Base-by-base conservation (phyloP, 2,797 vertebrate genomes). In the Mycteria americana region DNA sequence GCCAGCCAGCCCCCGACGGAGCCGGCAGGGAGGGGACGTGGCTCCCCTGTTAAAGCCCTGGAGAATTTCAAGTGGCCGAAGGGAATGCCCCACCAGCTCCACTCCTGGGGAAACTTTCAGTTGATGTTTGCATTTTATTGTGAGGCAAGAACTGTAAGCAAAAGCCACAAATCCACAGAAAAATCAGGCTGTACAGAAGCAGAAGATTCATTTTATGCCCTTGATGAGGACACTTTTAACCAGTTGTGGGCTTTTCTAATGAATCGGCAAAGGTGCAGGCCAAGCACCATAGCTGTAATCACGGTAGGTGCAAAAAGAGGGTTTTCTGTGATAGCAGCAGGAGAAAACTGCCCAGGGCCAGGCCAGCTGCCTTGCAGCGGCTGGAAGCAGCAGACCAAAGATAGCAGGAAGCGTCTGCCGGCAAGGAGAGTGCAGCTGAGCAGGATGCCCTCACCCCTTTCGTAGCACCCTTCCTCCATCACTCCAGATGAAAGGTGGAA, bases 11-110 rank as follows among this genome's bases (percentile, higher is more conserved):
- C 8, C 22, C 4, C 3, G 5, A 11, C 27, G 81, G 45, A 89
- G 50, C 22, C 2, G 1, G 8, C 14, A 73, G 45, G 19, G 9
- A 46, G 7, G 18, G 18, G n/a, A 67, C 1, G 2, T 16, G 0
- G 0, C 28, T 77, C 45, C 46, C 10, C 57, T n/a, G 9, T 78
- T 70, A 91, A 64, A 68, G 31, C 7, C 75, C 70, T 24, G 67
- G 27, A 45, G 57, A 78, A 53, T 45, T 43, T 33, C 22, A 31
- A 13, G 35, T 64, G 48, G 43, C 56, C 86, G 48, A 67, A 28
- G 6, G 6, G 8, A 6, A 72, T 19, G 10, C 2, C 67, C 14
- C 39, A 48, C 24, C 31, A 73, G 24, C 21, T 19, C 22, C 4
- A 5, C 10, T 91, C 39, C n/a, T n/a, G n/a, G 30, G 24, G 30